phyloP scores from a whole-genome alignment of 1,140 invertebrate genomes.

The Atta colombica region DNA sequence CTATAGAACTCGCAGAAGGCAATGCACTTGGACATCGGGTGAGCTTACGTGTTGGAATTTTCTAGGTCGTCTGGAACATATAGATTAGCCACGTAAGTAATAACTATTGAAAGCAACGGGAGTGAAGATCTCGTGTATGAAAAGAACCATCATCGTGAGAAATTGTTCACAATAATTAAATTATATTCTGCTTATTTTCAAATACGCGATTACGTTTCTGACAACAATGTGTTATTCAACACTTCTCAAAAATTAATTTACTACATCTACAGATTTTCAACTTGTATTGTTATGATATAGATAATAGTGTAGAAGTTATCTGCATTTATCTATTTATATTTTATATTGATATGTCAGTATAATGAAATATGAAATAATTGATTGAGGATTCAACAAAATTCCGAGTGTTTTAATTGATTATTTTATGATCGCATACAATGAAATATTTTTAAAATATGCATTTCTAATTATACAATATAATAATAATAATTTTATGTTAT shows the following conservation, averaged over 20 bases:
- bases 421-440: neutral
- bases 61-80: slow-evolving; percentile 42
- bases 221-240: neutral
- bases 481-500: too few species aligned
- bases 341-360: too few species aligned
- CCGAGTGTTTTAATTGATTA: neutral
- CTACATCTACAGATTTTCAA: neutral
- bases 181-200: neutral
- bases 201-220: neutral
- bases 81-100: slow-evolving; percentile 41
- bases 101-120: slow-evolving; percentile 4
- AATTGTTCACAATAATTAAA: neutral
- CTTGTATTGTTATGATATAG: neutral
- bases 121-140: neutral
- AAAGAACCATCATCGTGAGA: neutral
- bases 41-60: slow-evolving; percentile 50
- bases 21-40: slow-evolving; percentile 16
- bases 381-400: neutral
- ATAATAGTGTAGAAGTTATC: slow-evolving; percentile 10
- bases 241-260: neutral
- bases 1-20: slow-evolving; percentile 3
- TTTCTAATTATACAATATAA: too few species aligned
- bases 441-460: too few species aligned
- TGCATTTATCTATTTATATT: too few species aligned
- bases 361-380: neutral